Evolutionary conservation across 2,113 vertebrate genomes (phyloP).

Genomic region (Eonycteris spelaea): DNA sequence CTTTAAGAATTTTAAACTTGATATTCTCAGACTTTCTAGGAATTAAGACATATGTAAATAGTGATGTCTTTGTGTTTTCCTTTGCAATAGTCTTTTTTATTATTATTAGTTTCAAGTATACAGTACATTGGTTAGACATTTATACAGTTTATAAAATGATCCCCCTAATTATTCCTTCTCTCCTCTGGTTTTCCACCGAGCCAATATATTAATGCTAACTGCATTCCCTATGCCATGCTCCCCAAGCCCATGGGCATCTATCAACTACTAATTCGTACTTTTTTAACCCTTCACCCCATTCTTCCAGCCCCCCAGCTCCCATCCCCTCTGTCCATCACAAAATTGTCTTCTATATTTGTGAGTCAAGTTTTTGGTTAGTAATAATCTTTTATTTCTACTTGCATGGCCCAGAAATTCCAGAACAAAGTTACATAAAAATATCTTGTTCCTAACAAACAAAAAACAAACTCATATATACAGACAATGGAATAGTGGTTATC

Average conservation of each 20-base stretch:
- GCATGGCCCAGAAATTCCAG: neutral
- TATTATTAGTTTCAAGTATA: neutral
- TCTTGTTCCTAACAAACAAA: neutral
- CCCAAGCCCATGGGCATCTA: too few species aligned
- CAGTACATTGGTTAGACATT: too few species aligned
- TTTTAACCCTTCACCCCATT: too few species aligned
- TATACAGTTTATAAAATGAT: too few species aligned
- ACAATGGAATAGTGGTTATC: neutral
- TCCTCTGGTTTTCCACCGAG: too few species aligned
- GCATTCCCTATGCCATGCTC: too few species aligned
- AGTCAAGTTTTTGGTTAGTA: neutral
- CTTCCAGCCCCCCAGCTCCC: too few species aligned
- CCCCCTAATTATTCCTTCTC: too few species aligned
- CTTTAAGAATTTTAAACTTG: neutral
- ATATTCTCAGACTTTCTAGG: neutral
- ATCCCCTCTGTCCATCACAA: too few species aligned
- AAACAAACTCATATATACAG: neutral
- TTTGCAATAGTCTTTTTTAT: neutral
- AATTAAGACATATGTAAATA: neutral
- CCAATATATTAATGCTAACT: too few species aligned
- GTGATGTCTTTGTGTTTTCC: neutral
- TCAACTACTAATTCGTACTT: too few species aligned
- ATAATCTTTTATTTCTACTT: slow-evolving; percentile 1
- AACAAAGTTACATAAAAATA: neutral
- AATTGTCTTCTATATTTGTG: too few species aligned